Base-by-base conservation (phyloP, 1,140 invertebrate genomes). In the Chionoecetes opilio region DNA sequence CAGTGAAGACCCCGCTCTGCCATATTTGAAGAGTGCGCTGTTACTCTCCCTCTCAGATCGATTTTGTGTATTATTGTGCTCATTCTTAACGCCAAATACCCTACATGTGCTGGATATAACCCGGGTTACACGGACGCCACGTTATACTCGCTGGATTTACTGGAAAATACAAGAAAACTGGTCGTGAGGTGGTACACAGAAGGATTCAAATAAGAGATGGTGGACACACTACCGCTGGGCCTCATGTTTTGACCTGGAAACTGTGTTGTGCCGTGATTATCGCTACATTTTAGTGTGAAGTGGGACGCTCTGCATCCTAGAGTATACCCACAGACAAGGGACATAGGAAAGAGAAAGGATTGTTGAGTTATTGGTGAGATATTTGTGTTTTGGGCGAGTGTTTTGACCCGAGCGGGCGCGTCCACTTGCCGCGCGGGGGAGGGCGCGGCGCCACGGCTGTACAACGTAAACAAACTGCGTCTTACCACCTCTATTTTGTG, bases 21-120 rank as follows among this genome's bases (percentile, higher is more conserved):
- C 94, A 95, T 95, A 95, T 95, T 95, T 95, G 94, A 95, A 93
- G 94, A 93, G 94, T 95, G 91, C 94, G 94, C 94, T 91, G 85
- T 82, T 93, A 95, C 94, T 95, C 91, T 93, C 94, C 86, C 94
- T n/a, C 91, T 89, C 53, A 88, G 86, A 95, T 95, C 92, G 94
- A 95, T 95, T 95, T 95, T 89, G 85, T 93, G 84, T 95, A 93
- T 95, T 95, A 95, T 95, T 93, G 63, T 46, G 86, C 26, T 93
- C 93, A 89, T 93, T 95, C 53, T 82, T 89, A 46, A 95, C 31
- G 82, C 46, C 46, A 85, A 82, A 26, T 53, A n/a, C 53, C 90
- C 82, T 95, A 93, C 87, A 87, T 93, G 92, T 93, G 90, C 34
- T 38, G 75, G 91, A 95, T 92, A n/a, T 75, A 41, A 90, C 32